A percentile compares a stretch with the other conserved stretches of the same genome.
Conservation (phyloP, 1,140 invertebrate genomes). For the Antheraea pernyi region DNA sequence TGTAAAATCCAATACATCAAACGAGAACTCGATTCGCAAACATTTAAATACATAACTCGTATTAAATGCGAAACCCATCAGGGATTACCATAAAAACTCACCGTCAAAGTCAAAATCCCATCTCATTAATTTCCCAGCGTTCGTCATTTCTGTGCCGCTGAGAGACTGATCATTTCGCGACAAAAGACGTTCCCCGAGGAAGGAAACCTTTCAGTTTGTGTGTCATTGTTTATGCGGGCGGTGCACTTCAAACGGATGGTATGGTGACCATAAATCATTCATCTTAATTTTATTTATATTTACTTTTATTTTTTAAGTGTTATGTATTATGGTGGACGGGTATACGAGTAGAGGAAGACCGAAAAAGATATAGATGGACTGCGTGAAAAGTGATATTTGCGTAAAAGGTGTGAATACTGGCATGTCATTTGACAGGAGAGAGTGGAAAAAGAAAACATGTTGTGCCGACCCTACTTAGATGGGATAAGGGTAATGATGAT, state of each 20-base stretch:
- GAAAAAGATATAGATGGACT: no score
- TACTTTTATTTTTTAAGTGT: no score
- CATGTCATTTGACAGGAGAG: no score
- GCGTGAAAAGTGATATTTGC: no score
- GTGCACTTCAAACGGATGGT: conserved; percentile 6
- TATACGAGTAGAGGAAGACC: no score
- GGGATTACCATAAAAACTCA: conserved; percentile 24
- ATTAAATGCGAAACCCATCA: conserved; percentile 18
- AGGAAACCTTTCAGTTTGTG: conserved; percentile 57
- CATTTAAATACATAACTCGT: conserved; percentile 5
- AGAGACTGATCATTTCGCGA: conserved; percentile 55
- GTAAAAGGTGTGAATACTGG: no score
- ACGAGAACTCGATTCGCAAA: not conserved
- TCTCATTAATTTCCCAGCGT: conserved; percentile 52
- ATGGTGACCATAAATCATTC: not conserved
- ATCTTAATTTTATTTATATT: no score
- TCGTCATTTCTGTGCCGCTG: conserved; percentile 7
- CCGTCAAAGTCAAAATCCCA: conserved; percentile 31
- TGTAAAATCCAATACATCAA: no score
- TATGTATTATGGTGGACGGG: no score
- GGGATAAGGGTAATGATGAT: no score
- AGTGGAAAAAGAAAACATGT: no score
- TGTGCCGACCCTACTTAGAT: no score
- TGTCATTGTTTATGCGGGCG: conserved; percentile 65
- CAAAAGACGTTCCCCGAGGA: conserved; percentile 62